Conservation (phyloP, 2,888 invertebrate species). For the Drosophila pseudotakahashii region DNA sequence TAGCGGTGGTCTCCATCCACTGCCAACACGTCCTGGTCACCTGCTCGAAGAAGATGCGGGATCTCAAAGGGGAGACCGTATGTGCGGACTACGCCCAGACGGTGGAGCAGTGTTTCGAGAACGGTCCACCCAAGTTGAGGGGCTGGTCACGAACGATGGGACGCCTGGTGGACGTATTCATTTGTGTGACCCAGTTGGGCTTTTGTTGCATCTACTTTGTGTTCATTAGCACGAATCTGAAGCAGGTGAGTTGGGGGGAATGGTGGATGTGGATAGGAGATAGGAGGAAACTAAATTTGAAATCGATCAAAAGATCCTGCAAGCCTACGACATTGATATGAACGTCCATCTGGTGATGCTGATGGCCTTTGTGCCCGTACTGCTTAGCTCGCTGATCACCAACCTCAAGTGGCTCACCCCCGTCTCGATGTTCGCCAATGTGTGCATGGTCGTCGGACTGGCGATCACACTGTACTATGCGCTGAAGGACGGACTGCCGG, state of each 20-base stretch:
- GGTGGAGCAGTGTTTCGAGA: constrained; percentile 91
- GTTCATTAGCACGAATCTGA: constrained; percentile 94
- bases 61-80: constrained; percentile 86
- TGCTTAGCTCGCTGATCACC: constrained; percentile 90
- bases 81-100: constrained; percentile 92
- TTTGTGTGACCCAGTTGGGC: constrained; percentile 98
- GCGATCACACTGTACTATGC: constrained; percentile 91
- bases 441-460: constrained; percentile 89
- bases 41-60: constrained; percentile 89
- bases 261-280: no score
- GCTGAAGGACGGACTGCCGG: constrained; percentile 89
- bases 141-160: constrained; percentile 88
- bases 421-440: constrained; percentile 90
- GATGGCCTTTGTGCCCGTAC: constrained; percentile 89
- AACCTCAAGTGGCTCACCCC: constrained; percentile 91
- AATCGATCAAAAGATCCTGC: constrained; percentile 86
- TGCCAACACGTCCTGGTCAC: constrained; percentile 95
- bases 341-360: constrained; percentile 90
- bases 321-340: constrained; percentile 87
- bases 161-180: constrained; percentile 91
- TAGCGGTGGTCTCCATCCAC: constrained; percentile 95
- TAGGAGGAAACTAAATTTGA: neutral
- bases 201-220: constrained; percentile 99
- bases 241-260: constrained; percentile 86
- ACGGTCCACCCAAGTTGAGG: constrained; percentile 89